These are phyloP conservation scores for Spodoptera littoralis DNA, from an alignment of 2,888 invertebrate species.

Conservation along the genomic window DNA sequence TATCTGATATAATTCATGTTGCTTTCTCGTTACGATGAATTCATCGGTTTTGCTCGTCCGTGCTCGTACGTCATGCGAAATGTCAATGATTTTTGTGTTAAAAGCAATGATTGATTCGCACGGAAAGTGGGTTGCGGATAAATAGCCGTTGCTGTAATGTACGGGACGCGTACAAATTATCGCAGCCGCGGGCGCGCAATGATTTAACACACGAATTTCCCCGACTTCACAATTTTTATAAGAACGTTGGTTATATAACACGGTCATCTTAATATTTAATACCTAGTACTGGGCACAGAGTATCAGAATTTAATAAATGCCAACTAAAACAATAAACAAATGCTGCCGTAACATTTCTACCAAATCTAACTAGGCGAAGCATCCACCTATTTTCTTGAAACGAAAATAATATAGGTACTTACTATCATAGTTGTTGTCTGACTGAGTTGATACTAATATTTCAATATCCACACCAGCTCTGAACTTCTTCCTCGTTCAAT, in stretches of 20 bases:
- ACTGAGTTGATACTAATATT: too few relatives aligned
- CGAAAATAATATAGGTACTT: too few relatives aligned
- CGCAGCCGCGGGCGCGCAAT: constrained; percentile 54
- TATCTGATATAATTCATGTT: constrained; percentile 72
- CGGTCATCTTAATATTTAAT: background rate
- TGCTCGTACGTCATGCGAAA: constrained; percentile 59
- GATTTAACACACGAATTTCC: constrained; percentile 65
- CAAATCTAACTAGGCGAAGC: too few relatives aligned
- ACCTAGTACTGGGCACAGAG: background rate
- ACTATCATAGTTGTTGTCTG: too few relatives aligned
- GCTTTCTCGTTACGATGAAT: constrained; percentile 62
- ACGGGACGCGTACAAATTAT: constrained; percentile 63
- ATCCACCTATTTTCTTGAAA: too few relatives aligned
- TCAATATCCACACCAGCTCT: too few relatives aligned
- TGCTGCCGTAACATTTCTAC: too few relatives aligned
- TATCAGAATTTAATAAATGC: too few relatives aligned
- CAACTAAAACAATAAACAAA: too few relatives aligned
- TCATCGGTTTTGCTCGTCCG: constrained; percentile 54
- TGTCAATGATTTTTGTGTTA: constrained; percentile 72
- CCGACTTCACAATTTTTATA: constrained; percentile 55
- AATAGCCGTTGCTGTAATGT: constrained; percentile 42
- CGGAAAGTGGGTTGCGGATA: constrained; percentile 59
- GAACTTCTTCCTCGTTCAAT: too few relatives aligned
- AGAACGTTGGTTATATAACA: constrained; percentile 15
- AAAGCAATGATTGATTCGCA: constrained; percentile 66